These are phyloP conservation scores for Enteromius thamalakanensis DNA, from an alignment of 2,797 vertebrate genomes.

Conservation along the genomic window DNA sequence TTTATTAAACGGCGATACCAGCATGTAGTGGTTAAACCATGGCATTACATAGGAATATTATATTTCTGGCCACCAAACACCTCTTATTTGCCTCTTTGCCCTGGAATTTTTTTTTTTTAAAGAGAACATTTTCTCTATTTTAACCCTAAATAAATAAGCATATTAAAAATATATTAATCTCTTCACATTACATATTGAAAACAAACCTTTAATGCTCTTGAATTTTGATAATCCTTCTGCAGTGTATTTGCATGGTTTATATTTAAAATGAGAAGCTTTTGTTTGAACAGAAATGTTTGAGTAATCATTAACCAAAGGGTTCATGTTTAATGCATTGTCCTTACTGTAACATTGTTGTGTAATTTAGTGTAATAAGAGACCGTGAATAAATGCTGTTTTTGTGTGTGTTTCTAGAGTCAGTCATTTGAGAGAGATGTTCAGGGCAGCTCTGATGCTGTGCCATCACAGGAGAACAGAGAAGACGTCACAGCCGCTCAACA, in stretches of 20 bases:
- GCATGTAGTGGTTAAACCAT: too few relatives aligned
- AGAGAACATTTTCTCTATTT: too few relatives aligned
- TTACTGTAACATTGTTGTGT: background rate
- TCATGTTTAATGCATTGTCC: background rate
- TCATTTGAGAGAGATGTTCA: slow-evolving; percentile 64
- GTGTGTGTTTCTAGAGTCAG: slow-evolving; percentile 64
- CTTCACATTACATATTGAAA: background rate
- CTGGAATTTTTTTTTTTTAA: too few relatives aligned
- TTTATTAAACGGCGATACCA: too few relatives aligned
- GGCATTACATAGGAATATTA: too few relatives aligned
- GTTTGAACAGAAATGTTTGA: background rate
- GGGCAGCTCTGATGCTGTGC: slow-evolving; percentile 52
- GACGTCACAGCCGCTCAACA: slow-evolving; percentile 61
- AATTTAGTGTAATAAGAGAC: background rate
- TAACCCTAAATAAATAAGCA: too few relatives aligned
- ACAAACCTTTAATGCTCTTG: background rate
- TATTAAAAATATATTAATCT: too few relatives aligned
- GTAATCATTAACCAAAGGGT: background rate
- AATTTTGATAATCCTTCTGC: background rate
- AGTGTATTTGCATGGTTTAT: too few relatives aligned
- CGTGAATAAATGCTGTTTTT: background rate
- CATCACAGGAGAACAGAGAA: slow-evolving; percentile 54
- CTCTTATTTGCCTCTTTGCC: too few relatives aligned
- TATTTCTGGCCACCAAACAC: too few relatives aligned
- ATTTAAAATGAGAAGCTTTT: background rate